phyloP scores from a whole-genome alignment of 2,888 invertebrate genomes.

The Drosophila algonquin region DNA sequence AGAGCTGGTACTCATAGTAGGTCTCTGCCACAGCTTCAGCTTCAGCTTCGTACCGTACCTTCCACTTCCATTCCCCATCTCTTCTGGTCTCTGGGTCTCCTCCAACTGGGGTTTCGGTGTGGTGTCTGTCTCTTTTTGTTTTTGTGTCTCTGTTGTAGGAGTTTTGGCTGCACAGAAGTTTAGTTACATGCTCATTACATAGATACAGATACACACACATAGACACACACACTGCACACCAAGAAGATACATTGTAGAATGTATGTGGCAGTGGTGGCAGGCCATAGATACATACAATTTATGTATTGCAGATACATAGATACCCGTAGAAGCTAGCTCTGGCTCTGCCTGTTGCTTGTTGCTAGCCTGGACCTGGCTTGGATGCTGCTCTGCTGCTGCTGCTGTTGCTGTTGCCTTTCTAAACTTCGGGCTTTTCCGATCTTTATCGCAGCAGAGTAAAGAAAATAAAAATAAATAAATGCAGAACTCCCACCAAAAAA shows the following conservation, averaged over 20 bases:
- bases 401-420: constrained; percentile 67
- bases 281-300: constrained; percentile 75
- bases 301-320: constrained; percentile 77
- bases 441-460: constrained; percentile 57
- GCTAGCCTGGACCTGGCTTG: constrained; percentile 43
- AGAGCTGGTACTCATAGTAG: constrained; percentile 50
- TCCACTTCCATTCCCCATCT: neutral
- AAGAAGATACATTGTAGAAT: constrained; percentile 43
- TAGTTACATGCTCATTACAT: constrained; percentile 78
- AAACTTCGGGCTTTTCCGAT: constrained; percentile 76
- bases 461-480: constrained; percentile 38
- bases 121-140: constrained; percentile 35
- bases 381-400: constrained; percentile 39
- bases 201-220: constrained; percentile 53
- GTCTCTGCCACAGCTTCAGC: constrained; percentile 35
- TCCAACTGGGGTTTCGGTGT: constrained; percentile 33
- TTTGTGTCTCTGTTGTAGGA: constrained; percentile 70
- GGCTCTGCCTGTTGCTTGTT: constrained; percentile 24
- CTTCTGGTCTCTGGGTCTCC: constrained; percentile 8
- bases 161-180: constrained; percentile 77
- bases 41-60: constrained; percentile 17
- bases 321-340: constrained; percentile 41
- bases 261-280: constrained; percentile 26
- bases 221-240: neutral
- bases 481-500: constrained; percentile 67